Percentiles rank a stretch among this genome's conserved stretches.
These are phyloP conservation scores for Scarus forsteni DNA, from an alignment of 2,797 vertebrate genomes.

Conservation along the genomic window DNA sequence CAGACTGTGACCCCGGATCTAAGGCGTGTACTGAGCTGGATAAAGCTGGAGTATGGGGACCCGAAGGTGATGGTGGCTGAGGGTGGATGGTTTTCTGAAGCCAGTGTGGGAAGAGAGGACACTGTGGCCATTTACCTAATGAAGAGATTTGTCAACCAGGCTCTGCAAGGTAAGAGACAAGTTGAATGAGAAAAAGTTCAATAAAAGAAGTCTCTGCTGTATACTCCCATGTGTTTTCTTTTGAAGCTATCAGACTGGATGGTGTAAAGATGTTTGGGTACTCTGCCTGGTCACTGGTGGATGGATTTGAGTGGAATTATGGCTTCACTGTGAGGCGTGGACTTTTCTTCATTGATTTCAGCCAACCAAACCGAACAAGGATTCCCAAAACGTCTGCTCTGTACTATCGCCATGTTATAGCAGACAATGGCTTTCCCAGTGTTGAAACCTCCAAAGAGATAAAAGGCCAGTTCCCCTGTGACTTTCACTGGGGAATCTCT, in stretches of 20 bases:
- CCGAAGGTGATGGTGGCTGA: constrained; percentile 90
- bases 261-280: constrained; percentile 91
- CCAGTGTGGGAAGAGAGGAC: constrained; percentile 89
- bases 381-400: constrained; percentile 91
- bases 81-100: constrained; percentile 94
- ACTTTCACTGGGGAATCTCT: constrained; percentile 94
- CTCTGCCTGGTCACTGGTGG: constrained; percentile 93
- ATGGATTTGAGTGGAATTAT: constrained; percentile 96
- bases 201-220: not conserved
- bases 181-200: not conserved
- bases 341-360: constrained; percentile 93
- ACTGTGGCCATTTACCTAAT: constrained; percentile 92
- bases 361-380: constrained; percentile 83
- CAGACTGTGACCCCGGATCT: constrained; percentile 88
- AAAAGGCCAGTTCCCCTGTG: constrained; percentile 89
- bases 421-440: constrained; percentile 88
- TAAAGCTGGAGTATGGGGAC: constrained; percentile 90
- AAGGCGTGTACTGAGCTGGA: constrained; percentile 90
- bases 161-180: constrained; percentile 88
- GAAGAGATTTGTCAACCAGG: constrained; percentile 94
- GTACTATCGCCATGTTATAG: constrained; percentile 90
- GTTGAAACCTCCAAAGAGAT: constrained; percentile 67
- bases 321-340: constrained; percentile 88
- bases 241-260: constrained; percentile 89
- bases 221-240: constrained; percentile 19